Base-by-base conservation (phyloP, 64 coral and sea anemone genomes). In the Acropora yongei region DNA sequence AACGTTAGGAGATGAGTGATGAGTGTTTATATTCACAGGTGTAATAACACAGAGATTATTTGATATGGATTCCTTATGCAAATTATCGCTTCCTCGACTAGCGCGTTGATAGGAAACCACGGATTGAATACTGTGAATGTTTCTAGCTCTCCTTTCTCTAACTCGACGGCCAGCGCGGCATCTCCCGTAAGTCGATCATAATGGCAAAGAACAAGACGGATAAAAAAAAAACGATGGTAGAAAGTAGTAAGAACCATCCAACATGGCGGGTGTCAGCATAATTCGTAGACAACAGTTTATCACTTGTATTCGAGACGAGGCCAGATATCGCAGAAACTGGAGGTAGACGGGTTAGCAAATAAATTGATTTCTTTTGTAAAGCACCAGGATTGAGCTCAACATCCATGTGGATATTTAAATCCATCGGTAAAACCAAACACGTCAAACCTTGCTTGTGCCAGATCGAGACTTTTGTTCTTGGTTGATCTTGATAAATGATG, bases 391-490 rank as follows among this genome's bases (percentile, higher is more conserved):
- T 42, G 57, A 80, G 49, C 47, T 80, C 78, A 80, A 57, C 78
- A 80, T 80, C 47, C 78, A 80, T 80, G 78, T 80, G 78, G 78
- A 80, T 16, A 80, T 49, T 58, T 80, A 80, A 80, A 79, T 79
- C 48, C 55, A n/a, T 79, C 6, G 78, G 78, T 80, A 80, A 80
- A 80, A 80, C 12, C 47, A 80, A 80, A 80, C 78, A 80, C 48
- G 78, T 80, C 12, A 49, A 14, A 80, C 78, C 78, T 55, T 80
- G 78, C 49, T 80, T 80, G 78, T 74, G 42, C 72, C 72, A 74
- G n/a, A 74, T 40, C 20, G 19, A 74, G 41, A 74, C 72, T 74
- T 74, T 74, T 43, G 72, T 74, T 74, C 72, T 74, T 74, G 72
- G 72, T 74, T 74, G 72, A 43, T 74, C 72, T 74, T 74, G 72